Evolutionary conservation across 2,888 invertebrate species (phyloP).

Genomic region (Brachypalpus laphriformis): DNA sequence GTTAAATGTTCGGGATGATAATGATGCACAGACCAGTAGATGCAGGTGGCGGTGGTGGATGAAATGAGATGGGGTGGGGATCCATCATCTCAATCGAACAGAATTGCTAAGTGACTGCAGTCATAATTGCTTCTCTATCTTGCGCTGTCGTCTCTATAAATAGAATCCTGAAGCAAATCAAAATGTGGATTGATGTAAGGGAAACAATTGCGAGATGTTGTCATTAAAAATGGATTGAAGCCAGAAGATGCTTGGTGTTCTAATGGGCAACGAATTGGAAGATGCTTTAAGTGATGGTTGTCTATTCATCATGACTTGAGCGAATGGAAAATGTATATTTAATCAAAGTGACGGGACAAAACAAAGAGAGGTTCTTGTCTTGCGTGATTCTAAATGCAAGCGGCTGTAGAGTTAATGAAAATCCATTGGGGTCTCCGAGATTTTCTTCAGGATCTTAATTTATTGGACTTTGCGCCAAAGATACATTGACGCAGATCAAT

Average conservation of each 20-base stretch:
- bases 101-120: slow-evolving; percentile 4
- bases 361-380: too few species aligned
- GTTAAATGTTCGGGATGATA: slow-evolving; percentile 58
- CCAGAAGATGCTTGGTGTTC: not conserved
- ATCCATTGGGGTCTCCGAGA: too few species aligned
- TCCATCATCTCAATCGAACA: slow-evolving; percentile 30
- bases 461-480: too few species aligned
- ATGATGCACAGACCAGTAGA: slow-evolving; percentile 24
- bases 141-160: slow-evolving; percentile 39
- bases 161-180: slow-evolving; percentile 40
- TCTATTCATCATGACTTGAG: slow-evolving; percentile 16
- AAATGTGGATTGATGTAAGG: not conserved
- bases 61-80: slow-evolving; percentile 3
- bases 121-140: slow-evolving; percentile 49
- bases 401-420: too few species aligned
- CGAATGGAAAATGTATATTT: slow-evolving; percentile 6
- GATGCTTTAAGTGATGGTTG: slow-evolving; percentile 6
- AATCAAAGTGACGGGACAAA: not conserved
- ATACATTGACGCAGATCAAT: too few species aligned
- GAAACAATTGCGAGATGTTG: slow-evolving; percentile 22
- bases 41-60: slow-evolving; percentile 3
- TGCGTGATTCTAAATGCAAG: too few species aligned
- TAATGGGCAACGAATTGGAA: not conserved
- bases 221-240: slow-evolving; percentile 46
- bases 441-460: too few species aligned